Evolutionary conservation across 2,888 invertebrate genomes (phyloP).

Genomic region (Synergus japonicus): DNA sequence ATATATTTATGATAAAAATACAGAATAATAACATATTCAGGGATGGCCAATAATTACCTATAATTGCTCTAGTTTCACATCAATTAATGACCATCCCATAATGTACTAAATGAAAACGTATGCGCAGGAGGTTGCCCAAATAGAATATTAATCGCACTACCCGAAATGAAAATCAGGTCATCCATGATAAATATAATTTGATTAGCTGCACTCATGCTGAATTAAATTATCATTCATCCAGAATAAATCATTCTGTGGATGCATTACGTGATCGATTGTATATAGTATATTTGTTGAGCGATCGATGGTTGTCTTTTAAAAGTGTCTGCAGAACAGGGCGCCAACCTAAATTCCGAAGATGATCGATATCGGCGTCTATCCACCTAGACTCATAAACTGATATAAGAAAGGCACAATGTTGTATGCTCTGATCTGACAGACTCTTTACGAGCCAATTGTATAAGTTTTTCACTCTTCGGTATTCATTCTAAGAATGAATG

Average conservation of each 20-base stretch:
- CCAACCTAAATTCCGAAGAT: constrained; percentile 55
- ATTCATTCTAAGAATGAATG: background rate
- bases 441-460: background rate
- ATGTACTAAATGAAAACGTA: background rate
- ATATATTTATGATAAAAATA: background rate
- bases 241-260: constrained; percentile 12
- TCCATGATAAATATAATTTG: constrained; percentile 12
- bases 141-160: background rate
- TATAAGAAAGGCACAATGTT: background rate
- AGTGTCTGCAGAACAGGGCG: constrained; percentile 43
- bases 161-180: background rate
- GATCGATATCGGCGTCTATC: constrained; percentile 55
- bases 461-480: background rate
- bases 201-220: constrained; percentile 7
- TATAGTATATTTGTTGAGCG: background rate
- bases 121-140: background rate
- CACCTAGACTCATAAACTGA: constrained; percentile 8
- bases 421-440: background rate
- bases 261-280: constrained; percentile 18
- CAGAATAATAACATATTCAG: background rate
- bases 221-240: constrained; percentile 16
- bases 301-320: constrained; percentile 30
- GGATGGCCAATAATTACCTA: background rate
- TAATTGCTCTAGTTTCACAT: background rate
- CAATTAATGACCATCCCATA: background rate